These are phyloP conservation scores for Trichogramma dendrolimi DNA, from an alignment of 2,888 invertebrate species.

Conservation along the genomic window DNA sequence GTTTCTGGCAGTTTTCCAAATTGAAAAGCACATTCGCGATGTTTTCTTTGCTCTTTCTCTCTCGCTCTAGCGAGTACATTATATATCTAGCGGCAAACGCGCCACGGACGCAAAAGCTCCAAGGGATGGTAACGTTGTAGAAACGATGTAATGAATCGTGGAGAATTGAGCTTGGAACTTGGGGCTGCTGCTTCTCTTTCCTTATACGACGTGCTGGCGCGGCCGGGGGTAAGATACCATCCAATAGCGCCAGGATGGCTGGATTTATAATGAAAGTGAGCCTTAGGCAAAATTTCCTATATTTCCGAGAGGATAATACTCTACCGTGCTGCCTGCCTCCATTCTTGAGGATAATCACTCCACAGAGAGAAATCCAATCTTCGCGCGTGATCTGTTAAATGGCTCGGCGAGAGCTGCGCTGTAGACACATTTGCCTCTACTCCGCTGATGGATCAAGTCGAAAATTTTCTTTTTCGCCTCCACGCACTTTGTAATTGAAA, in stretches of 20 bases:
- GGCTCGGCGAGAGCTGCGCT: slow-evolving; percentile 43
- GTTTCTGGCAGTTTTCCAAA: slow-evolving; percentile 47
- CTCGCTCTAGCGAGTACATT: not conserved
- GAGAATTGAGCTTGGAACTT: slow-evolving; percentile 48
- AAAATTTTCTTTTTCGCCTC: not conserved
- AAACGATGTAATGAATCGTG: slow-evolving; percentile 49
- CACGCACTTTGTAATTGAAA: not conserved
- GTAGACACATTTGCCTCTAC: not conserved
- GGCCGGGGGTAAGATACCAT: slow-evolving; percentile 21
- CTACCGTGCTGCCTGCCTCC: too few relatives aligned
- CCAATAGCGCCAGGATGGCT: slow-evolving; percentile 34
- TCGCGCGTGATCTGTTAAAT: slow-evolving; percentile 51
- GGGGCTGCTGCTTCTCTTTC: slow-evolving; percentile 38
- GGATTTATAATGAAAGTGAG: slow-evolving; percentile 52
- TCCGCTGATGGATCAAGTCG: not conserved
- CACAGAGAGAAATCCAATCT: slow-evolving; percentile 47
- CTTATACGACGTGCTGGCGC: slow-evolving; percentile 18
- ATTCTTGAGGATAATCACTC: slow-evolving; percentile 16
- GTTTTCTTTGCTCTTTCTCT: slow-evolving; percentile 43
- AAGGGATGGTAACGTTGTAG: slow-evolving; percentile 34
- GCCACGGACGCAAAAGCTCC: not conserved
- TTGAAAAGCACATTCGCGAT: slow-evolving; percentile 51
- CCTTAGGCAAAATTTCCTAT: too few relatives aligned
- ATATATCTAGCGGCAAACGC: not conserved
- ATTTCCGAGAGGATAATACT: too few relatives aligned